Evolutionary conservation across 2,113 vertebrate genomes (phyloP).

Genomic region (Indicator indicator): DNA sequence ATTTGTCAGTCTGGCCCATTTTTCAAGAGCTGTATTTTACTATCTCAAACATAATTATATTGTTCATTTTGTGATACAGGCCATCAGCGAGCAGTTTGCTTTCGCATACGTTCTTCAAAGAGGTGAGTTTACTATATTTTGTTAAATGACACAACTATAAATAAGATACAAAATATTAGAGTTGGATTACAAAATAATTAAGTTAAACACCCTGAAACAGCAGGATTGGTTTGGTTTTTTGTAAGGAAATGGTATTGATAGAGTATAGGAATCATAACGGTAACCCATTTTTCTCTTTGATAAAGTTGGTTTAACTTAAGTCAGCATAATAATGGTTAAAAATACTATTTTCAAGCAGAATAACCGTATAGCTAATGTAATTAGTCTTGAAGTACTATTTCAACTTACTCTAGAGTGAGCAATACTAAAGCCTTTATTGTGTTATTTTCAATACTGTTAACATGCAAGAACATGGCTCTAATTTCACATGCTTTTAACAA

Average conservation of each 20-base stretch:
- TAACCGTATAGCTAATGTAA: background rate
- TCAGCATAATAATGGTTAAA: background rate
- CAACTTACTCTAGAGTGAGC: background rate
- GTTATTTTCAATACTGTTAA: background rate
- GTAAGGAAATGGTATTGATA: background rate
- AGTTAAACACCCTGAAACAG: background rate
- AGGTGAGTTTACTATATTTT: constrained; percentile 78
- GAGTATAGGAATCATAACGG: background rate
- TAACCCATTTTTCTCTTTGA: background rate
- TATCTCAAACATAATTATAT: constrained; percentile 42
- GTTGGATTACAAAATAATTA: background rate
- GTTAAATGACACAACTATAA: constrained; percentile 13
- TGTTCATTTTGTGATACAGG: constrained; percentile 76
- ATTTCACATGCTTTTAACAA: background rate
- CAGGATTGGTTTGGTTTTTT: background rate
- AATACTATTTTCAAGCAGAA: background rate
- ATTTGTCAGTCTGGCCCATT: background rate
- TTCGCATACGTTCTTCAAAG: constrained; percentile 93
- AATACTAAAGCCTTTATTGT: background rate
- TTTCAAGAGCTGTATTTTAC: constrained; percentile 8
- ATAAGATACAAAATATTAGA: background rate
- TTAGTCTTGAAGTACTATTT: background rate
- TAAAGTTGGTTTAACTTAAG: background rate
- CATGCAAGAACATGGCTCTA: background rate
- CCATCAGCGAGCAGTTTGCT: constrained; percentile 91